Evolutionary conservation across 2,797 vertebrate genomes (phyloP), one percentile per base, ranked within the genome.

Genomic region (Orestias chungarensis): DNA sequence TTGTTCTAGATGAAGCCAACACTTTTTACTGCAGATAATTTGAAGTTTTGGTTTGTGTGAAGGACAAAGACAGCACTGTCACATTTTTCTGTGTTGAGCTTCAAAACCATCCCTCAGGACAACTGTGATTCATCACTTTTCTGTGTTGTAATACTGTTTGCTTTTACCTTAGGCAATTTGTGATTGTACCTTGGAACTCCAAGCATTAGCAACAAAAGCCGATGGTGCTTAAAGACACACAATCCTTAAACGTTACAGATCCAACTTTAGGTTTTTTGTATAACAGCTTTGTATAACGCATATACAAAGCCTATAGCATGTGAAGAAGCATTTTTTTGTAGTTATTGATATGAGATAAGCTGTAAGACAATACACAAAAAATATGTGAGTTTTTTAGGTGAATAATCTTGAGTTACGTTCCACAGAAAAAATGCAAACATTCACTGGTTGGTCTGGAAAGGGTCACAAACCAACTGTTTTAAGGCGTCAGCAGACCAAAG

Each of bases 1-100:
- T 66, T 80, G 66, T 84, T 35, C 3, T 71, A 57, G 43, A 43
- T 75, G 62, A 78, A 0, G 20, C 25, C 9, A 10, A 47, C 10
- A 1, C 50, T 66, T 27, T 10, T 43, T 73, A 17, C 27, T 14
- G 50, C 9, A 27, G 50, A 44, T 68, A 62, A 71, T 69, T 3
- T 7, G 50, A 64, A 23, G 47, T 74, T 73, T 66, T 46, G 66
- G 4, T 59, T 49, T 62, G 33, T 70, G 18, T 44, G 31, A 17
- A 52, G 71, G 55, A 44, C 20, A 38, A 68, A 46, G 6, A 27
- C 11, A 17, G 42, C 10, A 17, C 6, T 64, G 55, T 71, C 10
- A 10, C 35, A 27, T 64, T 25, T 59, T 4, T 47, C 46, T 64
- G 17, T 52, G 11, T 62, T 4, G 5, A 61, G 49, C 46, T 43